A percentile compares a stretch with the other conserved stretches of the same genome.
phyloP scores from a whole-genome alignment of 2,888 invertebrate genomes.

The Emmelina monodactyla region DNA sequence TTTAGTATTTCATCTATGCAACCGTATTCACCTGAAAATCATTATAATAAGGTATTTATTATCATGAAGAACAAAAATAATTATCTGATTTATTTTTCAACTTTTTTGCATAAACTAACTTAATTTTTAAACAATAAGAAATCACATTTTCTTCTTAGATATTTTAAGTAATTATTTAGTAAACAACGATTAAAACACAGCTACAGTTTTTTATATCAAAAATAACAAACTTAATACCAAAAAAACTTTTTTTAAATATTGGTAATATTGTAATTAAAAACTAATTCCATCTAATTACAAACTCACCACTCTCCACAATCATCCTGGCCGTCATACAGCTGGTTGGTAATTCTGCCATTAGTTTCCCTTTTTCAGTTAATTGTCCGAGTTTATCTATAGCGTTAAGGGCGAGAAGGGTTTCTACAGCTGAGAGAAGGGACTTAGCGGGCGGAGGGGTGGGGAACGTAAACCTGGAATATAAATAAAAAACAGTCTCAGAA shows the following conservation, averaged over 20 bases:
- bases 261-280: too few species aligned
- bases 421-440: conserved; percentile 83
- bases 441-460: conserved; percentile 92
- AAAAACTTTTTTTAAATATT: too few species aligned
- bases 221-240: too few species aligned
- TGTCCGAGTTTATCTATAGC: conserved; percentile 81
- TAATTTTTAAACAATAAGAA: too few species aligned
- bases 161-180: too few species aligned
- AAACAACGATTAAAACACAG: too few species aligned
- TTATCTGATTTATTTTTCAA: too few species aligned
- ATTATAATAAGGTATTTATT: background rate
- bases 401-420: conserved; percentile 85
- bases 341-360: conserved; percentile 93
- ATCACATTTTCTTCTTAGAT: too few species aligned
- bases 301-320: conserved; percentile 75
- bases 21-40: conserved; percentile 75
- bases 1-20: conserved; percentile 93
- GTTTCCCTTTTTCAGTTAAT: conserved; percentile 78
- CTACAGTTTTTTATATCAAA: too few species aligned
- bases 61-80: background rate
- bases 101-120: too few species aligned
- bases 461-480: conserved; percentile 83
- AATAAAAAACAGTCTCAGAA: too few species aligned
- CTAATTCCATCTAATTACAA: background rate
- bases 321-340: conserved; percentile 88